Evolutionary conservation across 2,797 vertebrate species (phyloP).

Genomic region (Danio choprae): DNA sequence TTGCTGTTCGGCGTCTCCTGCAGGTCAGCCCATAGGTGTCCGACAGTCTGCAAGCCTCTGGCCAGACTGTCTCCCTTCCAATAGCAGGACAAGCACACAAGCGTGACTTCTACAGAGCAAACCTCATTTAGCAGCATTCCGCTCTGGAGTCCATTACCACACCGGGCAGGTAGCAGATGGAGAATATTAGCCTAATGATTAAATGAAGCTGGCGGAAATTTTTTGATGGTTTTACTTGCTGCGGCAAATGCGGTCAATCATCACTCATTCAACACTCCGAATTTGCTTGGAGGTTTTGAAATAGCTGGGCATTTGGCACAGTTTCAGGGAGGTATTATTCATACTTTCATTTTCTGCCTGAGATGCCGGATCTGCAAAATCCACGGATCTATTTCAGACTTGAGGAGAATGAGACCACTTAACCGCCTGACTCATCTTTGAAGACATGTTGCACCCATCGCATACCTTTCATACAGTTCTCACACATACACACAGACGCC

Average conservation of each 20-base stretch:
- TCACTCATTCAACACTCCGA: conserved; percentile 45
- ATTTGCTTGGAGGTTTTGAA: conserved; percentile 33
- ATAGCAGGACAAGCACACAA: conserved; percentile 52
- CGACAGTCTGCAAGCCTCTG: conserved; percentile 50
- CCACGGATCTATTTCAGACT: conserved; percentile 52
- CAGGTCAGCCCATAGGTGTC: conserved; percentile 52
- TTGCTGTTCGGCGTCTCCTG: conserved; percentile 33
- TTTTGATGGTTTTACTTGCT: conserved; percentile 59
- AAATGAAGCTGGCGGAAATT: conserved; percentile 57
- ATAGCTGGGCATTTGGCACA: conserved; percentile 45
- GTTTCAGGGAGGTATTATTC: conserved; percentile 45
- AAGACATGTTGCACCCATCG: conserved; percentile 53
- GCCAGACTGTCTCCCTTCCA: conserved; percentile 36
- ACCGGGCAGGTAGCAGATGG: conserved; percentile 59
- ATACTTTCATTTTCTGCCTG: conserved; percentile 52
- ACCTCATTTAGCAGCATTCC: conserved; percentile 57
- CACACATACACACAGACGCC: conserved; percentile 40
- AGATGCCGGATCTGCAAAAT: conserved; percentile 49
- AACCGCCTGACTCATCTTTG: conserved; percentile 57
- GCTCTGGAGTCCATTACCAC: conserved; percentile 43
- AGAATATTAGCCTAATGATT: conserved; percentile 60
- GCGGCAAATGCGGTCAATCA: conserved; percentile 44
- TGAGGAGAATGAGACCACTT: conserved; percentile 53
- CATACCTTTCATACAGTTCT: conserved; percentile 48
- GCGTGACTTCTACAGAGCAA: conserved; percentile 57